These are phyloP conservation scores for Ceyx margarethae DNA, from an alignment of 2,113 vertebrate genomes.

Conservation along the genomic window DNA sequence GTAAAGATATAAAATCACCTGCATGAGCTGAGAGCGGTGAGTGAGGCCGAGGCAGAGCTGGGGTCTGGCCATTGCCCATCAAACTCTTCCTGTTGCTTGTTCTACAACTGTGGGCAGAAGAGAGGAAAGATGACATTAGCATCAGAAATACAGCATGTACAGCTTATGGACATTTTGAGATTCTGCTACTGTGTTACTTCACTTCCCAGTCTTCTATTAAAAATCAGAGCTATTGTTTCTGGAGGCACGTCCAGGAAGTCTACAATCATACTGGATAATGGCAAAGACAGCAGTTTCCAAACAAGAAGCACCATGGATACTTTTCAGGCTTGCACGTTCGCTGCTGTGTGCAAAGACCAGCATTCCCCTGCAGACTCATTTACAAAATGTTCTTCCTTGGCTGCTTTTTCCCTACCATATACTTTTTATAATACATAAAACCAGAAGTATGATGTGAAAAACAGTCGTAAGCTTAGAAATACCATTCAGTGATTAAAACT, in stretches of 20 bases:
- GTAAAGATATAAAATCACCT: slow-evolving; percentile 73
- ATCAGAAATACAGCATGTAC: neutral
- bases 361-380: neutral
- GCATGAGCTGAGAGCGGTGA: slow-evolving; percentile 93
- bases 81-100: slow-evolving; percentile 96
- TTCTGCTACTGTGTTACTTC: neutral
- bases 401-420: neutral
- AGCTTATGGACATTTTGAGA: neutral
- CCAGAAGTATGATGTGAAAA: neutral
- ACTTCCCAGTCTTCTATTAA: neutral
- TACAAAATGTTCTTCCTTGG: neutral
- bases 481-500: slow-evolving; percentile 3
- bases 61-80: slow-evolving; percentile 91
- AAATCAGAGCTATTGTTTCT: slow-evolving; percentile 5
- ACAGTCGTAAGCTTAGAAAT: slow-evolving; percentile 5
- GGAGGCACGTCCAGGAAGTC: slow-evolving; percentile 4
- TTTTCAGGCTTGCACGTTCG: neutral
- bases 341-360: neutral
- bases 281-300: neutral
- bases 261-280: neutral
- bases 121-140: neutral
- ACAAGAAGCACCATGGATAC: neutral
- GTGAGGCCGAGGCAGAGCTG: slow-evolving; percentile 90
- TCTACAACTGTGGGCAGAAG: slow-evolving; percentile 82
- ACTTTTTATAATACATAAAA: neutral